A percentile compares a stretch with the other conserved stretches of the same genome.
Evolutionary conservation across 2,797 vertebrate species (phyloP).

Genomic region (Rhodeus uyekii): DNA sequence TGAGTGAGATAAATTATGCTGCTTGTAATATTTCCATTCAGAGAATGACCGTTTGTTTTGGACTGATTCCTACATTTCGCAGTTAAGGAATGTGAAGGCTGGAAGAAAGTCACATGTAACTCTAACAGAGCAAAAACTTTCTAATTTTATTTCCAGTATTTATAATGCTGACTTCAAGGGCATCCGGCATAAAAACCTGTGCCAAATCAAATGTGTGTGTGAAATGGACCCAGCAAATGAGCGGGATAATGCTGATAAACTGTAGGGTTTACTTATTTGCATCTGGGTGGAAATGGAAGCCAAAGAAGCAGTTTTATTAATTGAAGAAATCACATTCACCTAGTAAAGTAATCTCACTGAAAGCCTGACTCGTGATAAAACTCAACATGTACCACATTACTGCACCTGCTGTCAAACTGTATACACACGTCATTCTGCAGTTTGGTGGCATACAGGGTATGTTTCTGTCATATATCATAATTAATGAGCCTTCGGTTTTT

Average conservation of each 20-base stretch:
- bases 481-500: neutral
- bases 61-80: neutral
- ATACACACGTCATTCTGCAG: neutral
- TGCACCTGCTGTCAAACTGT: neutral
- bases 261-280: constrained; percentile 22
- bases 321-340: constrained; percentile 31
- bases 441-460: neutral
- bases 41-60: neutral
- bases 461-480: constrained; percentile 4
- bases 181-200: too few relatives aligned
- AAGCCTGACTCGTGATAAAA: constrained; percentile 29
- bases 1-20: constrained; percentile 42
- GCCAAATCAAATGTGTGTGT: too few relatives aligned
- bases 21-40: constrained; percentile 33
- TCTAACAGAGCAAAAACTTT: neutral
- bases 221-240: too few relatives aligned
- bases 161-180: too few relatives aligned
- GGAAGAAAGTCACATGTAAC: neutral
- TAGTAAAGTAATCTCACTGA: constrained; percentile 26
- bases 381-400: neutral
- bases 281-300: neutral
- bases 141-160: constrained; percentile 1
- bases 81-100: neutral
- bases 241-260: too few relatives aligned
- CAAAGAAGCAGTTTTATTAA: constrained; percentile 20